These are phyloP conservation scores for Eublepharis macularius DNA, from an alignment of 2,113 vertebrate genomes.

Conservation along the genomic window DNA sequence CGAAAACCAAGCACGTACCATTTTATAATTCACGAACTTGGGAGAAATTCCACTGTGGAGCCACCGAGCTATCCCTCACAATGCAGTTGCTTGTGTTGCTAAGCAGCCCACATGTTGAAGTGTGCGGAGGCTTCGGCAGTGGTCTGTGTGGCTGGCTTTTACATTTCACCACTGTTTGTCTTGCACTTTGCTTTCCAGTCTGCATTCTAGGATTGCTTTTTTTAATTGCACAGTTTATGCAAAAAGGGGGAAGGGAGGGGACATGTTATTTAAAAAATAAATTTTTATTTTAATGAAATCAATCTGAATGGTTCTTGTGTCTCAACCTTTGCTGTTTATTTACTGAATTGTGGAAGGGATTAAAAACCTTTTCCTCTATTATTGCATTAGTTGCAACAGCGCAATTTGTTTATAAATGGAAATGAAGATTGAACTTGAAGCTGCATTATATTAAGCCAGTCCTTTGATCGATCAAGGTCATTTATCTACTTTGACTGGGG, in stretches of 20 bases:
- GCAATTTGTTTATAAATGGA: neutral
- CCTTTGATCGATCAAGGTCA: no score
- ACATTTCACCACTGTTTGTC: neutral
- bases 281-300: constrained; percentile 32
- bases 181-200: neutral
- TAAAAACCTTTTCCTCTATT: constrained; percentile 31
- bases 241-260: neutral
- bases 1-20: neutral
- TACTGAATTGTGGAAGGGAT: constrained; percentile 29
- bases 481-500: no score
- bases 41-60: neutral
- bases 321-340: constrained; percentile 14
- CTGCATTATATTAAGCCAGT: no score
- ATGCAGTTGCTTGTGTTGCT: neutral
- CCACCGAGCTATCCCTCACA: neutral
- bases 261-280: constrained; percentile 24
- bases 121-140: neutral
- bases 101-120: neutral
- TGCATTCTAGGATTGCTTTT: constrained; percentile 10
- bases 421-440: neutral
- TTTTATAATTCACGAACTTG: neutral
- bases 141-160: neutral
- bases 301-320: neutral
- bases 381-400: constrained; percentile 23
- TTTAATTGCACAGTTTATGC: constrained; percentile 5